phyloP scores from a whole-genome alignment of 1,140 invertebrate genomes.

The Drosophila subobscura region DNA sequence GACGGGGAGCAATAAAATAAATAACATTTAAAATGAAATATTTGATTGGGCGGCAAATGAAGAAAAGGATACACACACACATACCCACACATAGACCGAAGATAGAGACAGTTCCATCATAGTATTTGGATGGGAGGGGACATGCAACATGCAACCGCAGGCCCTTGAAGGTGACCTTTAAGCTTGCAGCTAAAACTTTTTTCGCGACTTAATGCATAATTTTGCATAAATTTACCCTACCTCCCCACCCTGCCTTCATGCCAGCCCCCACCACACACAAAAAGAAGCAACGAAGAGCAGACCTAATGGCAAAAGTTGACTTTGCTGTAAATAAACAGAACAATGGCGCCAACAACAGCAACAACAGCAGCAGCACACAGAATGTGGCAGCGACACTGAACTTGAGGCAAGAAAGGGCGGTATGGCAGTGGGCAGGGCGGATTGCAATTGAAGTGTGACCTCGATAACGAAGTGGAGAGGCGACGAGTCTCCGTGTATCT shows the following conservation, averaged over 20 bases:
- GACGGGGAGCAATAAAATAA: conserved; percentile 28
- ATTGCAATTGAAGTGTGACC: conserved; percentile 72
- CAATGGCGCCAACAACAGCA: conserved; percentile 44
- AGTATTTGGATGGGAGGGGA: no score
- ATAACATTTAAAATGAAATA: conserved; percentile 60
- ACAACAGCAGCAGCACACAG: conserved; percentile 13
- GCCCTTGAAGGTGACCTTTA: conserved; percentile 63
- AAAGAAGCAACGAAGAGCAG: background rate
- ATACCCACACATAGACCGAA: no score
- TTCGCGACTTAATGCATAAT: conserved; percentile 59
- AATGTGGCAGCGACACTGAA: conserved; percentile 56
- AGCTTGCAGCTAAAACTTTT: conserved; percentile 25
- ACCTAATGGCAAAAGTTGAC: conserved; percentile 62
- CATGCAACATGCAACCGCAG: no score
- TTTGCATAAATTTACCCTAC: conserved; percentile 56
- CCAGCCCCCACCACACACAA: no score
- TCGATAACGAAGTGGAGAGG: conserved; percentile 43
- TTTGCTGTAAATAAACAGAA: conserved; percentile 61
- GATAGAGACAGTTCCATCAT: no score
- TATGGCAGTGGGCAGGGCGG: background rate
- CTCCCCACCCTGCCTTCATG: no score
- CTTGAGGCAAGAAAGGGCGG: conserved; percentile 31
- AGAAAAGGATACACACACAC: conserved; percentile 13
- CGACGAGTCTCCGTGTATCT: conserved; percentile 2
- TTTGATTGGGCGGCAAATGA: conserved; percentile 46